These are phyloP conservation scores for Rhinoraja longicauda DNA, from an alignment of 2,797 vertebrate genomes.

Conservation along the genomic window DNA sequence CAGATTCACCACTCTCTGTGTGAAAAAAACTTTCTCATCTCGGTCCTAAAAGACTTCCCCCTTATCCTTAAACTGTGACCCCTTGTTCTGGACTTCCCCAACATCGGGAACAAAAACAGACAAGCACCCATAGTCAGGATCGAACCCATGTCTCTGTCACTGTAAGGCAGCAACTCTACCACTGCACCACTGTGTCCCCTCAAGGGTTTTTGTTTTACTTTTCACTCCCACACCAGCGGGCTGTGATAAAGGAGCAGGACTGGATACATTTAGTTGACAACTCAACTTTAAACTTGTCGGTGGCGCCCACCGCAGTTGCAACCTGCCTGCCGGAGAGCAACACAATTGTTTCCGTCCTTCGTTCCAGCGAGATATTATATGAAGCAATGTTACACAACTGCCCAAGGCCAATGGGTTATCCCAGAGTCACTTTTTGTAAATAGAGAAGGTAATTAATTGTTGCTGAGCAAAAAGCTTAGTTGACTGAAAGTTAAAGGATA, in stretches of 20 bases:
- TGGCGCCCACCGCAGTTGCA: neutral
- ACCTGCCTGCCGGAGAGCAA: neutral
- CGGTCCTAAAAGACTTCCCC: too few species aligned
- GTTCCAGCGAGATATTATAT: neutral
- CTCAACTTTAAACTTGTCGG: neutral
- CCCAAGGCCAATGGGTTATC: neutral
- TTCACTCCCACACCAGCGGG: too few species aligned
- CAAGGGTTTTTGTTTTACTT: neutral
- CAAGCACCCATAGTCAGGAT: too few species aligned
- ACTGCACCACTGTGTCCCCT: too few species aligned
- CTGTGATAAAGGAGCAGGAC: neutral
- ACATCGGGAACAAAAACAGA: too few species aligned
- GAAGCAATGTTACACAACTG: neutral
- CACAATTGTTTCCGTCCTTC: neutral
- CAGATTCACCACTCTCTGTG: too few species aligned
- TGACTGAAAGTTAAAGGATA: neutral
- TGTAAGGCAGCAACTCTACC: too few species aligned
- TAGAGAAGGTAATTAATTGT: neutral
- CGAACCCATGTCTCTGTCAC: too few species aligned
- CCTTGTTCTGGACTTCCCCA: too few species aligned
- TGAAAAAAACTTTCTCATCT: too few species aligned
- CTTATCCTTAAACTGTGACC: too few species aligned
- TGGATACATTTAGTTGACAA: neutral
- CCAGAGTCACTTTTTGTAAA: neutral
- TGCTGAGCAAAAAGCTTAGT: neutral